These are phyloP conservation scores for Rhyzopertha dominica DNA, from an alignment of 1,140 invertebrate species.

Conservation along the genomic window DNA sequence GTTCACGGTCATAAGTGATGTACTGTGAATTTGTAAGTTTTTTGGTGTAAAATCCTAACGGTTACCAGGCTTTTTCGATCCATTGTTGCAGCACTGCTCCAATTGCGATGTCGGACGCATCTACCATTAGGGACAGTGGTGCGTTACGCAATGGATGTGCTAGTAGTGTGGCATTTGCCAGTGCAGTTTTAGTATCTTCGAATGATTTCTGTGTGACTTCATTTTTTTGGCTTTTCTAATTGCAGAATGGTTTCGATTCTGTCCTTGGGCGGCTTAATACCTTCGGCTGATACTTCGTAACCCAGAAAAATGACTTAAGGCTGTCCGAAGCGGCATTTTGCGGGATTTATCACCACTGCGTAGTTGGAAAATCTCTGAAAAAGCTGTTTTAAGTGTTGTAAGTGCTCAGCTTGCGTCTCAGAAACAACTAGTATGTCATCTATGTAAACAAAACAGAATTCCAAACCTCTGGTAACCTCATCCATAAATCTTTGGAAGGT, in stretches of 20 bases:
- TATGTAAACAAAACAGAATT: slow-evolving; percentile 17
- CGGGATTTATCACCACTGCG: slow-evolving; percentile 7
- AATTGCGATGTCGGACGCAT: slow-evolving; percentile 34
- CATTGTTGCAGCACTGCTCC: slow-evolving; percentile 37
- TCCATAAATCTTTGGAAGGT: slow-evolving; percentile 45
- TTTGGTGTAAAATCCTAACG: too few species aligned
- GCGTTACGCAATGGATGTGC: slow-evolving; percentile 23
- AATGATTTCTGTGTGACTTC: slow-evolving; percentile 14
- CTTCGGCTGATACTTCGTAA: slow-evolving; percentile 12
- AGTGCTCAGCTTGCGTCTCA: slow-evolving; percentile 17
- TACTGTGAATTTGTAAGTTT: slow-evolving; percentile 38
- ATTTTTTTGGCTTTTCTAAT: too few species aligned
- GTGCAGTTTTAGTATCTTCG: slow-evolving; percentile 20
- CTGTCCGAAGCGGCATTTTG: slow-evolving; percentile 8
- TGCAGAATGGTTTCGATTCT: slow-evolving; percentile 30
- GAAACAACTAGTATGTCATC: slow-evolving; percentile 26
- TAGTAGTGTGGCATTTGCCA: slow-evolving; percentile 32
- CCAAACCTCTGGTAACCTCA: slow-evolving; percentile 3
- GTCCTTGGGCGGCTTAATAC: neutral
- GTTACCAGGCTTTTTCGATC: too few species aligned
- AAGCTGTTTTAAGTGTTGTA: slow-evolving; percentile 10
- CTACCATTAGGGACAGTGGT: slow-evolving; percentile 21
- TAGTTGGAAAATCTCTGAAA: slow-evolving; percentile 14
- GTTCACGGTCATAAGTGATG: slow-evolving; percentile 40
- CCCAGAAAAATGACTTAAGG: too few species aligned